Evolutionary conservation across 2,888 invertebrate species (phyloP).

Genomic region (Pyrocoelia pectoralis): DNA sequence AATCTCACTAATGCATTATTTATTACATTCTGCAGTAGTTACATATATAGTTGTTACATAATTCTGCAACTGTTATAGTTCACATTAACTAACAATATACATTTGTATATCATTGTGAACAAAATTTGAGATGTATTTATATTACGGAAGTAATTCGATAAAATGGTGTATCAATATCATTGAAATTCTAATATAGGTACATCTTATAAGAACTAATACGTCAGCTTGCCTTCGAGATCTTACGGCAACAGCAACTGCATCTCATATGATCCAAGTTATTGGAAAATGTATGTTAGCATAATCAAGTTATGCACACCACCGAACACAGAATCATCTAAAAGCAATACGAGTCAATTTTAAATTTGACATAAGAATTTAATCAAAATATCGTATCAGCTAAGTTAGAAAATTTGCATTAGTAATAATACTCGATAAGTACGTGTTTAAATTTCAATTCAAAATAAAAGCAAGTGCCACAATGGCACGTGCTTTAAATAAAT

Average conservation of each 20-base stretch:
- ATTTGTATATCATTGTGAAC: too few species aligned
- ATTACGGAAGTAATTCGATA: background rate
- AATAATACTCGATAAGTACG: too few species aligned
- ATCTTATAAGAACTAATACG: conserved; percentile 22
- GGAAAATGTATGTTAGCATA: conserved; percentile 54
- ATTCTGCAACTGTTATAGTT: background rate
- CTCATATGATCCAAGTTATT: conserved; percentile 47
- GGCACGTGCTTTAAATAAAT: too few species aligned
- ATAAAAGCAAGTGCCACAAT: too few species aligned
- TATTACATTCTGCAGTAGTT: background rate
- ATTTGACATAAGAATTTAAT: background rate
- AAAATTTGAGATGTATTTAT: background rate
- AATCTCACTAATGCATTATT: background rate
- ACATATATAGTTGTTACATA: background rate
- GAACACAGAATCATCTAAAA: conserved; percentile 39
- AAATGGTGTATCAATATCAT: conserved; percentile 3
- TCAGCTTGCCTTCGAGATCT: conserved; percentile 22
- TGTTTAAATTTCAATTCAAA: too few species aligned
- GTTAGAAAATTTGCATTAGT: background rate
- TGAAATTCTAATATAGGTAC: conserved; percentile 10
- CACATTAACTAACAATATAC: too few species aligned
- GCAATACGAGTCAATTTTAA: conserved; percentile 20
- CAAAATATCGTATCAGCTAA: background rate
- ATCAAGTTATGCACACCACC: conserved; percentile 50
- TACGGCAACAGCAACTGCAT: conserved; percentile 33